phyloP scores from a whole-genome alignment of 64 coral and sea anemone genomes.

The Porites australiensis region DNA sequence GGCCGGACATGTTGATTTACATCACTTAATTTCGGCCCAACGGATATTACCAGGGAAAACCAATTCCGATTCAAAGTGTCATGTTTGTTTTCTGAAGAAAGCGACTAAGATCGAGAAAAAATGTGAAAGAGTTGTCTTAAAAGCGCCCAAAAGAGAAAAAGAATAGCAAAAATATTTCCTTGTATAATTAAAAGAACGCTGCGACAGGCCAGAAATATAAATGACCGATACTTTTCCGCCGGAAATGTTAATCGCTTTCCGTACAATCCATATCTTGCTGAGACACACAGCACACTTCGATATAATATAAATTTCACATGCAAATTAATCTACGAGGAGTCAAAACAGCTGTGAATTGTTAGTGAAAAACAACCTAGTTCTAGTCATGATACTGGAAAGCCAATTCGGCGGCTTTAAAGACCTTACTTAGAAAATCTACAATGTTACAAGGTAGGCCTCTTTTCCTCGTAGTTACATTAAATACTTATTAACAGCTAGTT shows the following conservation, averaged over 20 bases:
- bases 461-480: too few relatives aligned
- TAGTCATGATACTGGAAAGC: background rate
- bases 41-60: background rate
- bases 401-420: background rate
- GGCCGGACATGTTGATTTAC: background rate
- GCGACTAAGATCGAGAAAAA: background rate
- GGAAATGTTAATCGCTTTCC: background rate
- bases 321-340: conserved; percentile 21
- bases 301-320: conserved; percentile 1
- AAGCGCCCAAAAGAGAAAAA: background rate
- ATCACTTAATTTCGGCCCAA: background rate
- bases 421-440: background rate
- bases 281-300: background rate
- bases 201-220: background rate
- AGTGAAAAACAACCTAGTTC: background rate
- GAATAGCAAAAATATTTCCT: too few relatives aligned
- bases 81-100: background rate
- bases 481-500: too few relatives aligned
- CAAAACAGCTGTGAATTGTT: background rate
- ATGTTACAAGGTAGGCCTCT: too few relatives aligned
- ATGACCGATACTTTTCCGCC: background rate
- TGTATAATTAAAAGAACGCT: background rate
- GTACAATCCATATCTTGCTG: background rate
- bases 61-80: background rate
- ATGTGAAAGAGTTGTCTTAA: too few relatives aligned